Conservation (phyloP, 2,113 vertebrate species). For the Coptodon bakossiorum region DNA sequence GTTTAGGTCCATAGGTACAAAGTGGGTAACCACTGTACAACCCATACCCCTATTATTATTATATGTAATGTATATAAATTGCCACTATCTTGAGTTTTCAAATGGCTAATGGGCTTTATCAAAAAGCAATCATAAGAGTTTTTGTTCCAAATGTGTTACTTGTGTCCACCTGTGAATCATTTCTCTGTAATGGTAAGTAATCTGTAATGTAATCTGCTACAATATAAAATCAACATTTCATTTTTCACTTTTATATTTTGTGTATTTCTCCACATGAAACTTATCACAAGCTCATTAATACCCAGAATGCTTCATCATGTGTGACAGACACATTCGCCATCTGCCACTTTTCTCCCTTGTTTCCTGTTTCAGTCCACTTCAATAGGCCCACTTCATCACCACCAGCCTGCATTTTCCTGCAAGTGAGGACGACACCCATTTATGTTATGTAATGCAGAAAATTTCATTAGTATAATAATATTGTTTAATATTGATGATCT, state of each 20-base stretch:
- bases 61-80: not conserved
- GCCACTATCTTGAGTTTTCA: too few species aligned
- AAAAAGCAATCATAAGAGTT: not conserved
- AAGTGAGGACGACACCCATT: not conserved
- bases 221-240: not conserved
- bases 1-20: not conserved
- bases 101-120: not conserved
- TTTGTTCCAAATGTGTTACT: not conserved
- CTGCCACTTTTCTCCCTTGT: conserved; percentile 58
- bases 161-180: not conserved
- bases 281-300: conserved; percentile 14
- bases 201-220: not conserved
- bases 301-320: conserved; percentile 66
- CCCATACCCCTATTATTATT: not conserved
- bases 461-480: not conserved
- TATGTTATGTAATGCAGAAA: not conserved
- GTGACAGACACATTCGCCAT: conserved; percentile 23
- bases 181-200: not conserved
- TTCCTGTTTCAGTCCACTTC: conserved; percentile 57
- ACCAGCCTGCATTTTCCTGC: conserved; percentile 39
- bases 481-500: not conserved
- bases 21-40: not conserved
- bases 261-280: not conserved
- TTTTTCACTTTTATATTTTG: not conserved
- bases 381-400: conserved; percentile 39